phyloP scores from a whole-genome alignment of 1,140 invertebrate species.

The Eriosoma lanigerum region DNA sequence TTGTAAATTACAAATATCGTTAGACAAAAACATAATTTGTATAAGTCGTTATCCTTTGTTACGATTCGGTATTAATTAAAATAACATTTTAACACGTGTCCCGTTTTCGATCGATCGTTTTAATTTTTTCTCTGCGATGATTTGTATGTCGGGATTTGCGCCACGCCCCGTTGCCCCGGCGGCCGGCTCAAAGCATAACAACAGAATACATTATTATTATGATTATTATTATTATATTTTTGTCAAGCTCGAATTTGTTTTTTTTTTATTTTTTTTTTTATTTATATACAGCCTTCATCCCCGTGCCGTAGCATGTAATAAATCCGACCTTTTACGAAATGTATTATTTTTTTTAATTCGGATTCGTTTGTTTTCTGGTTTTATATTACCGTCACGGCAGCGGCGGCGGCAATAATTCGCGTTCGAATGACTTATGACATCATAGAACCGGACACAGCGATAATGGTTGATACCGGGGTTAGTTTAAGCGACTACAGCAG shows the following conservation, averaged over 20 bases:
- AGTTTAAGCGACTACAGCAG: too few species aligned
- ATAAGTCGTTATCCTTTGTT: too few species aligned
- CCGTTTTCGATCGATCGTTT: slow-evolving; percentile 17
- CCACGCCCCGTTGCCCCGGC: neutral
- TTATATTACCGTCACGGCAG: neutral
- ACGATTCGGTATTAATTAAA: too few species aligned
- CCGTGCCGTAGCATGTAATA: neutral
- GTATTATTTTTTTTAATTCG: slow-evolving; percentile 18
- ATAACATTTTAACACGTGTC: neutral
- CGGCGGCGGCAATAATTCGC: neutral
- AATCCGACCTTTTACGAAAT: neutral
- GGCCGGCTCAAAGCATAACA: too few species aligned
- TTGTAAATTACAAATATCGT: too few species aligned
- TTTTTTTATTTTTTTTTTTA: too few species aligned
- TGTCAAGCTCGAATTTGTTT: neutral
- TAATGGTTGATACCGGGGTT: too few species aligned
- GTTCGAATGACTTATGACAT: neutral
- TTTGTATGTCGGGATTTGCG: neutral
- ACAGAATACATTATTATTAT: slow-evolving; percentile 7
- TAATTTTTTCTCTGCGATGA: neutral
- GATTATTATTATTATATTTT: too few species aligned
- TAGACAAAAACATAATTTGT: neutral
- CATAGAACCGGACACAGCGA: too few species aligned
- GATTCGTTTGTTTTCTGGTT: slow-evolving; percentile 3
- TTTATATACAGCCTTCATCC: too few species aligned